Conservation (phyloP, 2,888 invertebrate species). For the Lysandra bellargus region DNA sequence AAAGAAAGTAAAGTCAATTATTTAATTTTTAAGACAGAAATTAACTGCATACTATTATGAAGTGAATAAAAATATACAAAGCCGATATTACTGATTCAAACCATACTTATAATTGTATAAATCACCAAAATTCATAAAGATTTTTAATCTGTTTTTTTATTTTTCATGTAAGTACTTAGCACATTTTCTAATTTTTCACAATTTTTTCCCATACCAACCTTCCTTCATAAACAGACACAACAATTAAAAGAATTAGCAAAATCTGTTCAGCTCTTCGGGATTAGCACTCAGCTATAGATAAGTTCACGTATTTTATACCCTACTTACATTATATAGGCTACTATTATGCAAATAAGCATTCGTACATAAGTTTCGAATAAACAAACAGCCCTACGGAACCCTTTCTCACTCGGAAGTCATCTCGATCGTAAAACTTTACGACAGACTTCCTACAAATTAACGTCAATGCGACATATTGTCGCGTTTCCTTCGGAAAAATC, state of each 20-base stretch:
- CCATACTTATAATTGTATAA: no score
- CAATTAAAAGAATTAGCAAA: neutral
- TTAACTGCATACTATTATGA: no score
- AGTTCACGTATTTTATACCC: neutral
- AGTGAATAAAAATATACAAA: no score
- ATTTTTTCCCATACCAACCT: neutral
- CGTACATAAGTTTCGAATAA: slow-evolving; percentile 31
- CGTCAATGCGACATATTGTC: slow-evolving; percentile 50
- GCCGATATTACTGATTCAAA: no score
- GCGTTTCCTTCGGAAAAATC: slow-evolving; percentile 11
- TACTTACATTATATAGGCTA: neutral
- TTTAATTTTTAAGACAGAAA: no score
- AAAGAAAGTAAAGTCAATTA: no score
- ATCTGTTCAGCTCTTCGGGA: neutral
- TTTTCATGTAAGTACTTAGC: no score
- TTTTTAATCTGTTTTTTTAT: no score
- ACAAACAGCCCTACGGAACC: slow-evolving; percentile 50
- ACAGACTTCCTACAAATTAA: slow-evolving; percentile 72
- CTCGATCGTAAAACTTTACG: slow-evolving; percentile 77
- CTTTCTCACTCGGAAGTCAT: slow-evolving; percentile 68
- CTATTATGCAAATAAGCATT: neutral
- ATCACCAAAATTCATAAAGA: no score
- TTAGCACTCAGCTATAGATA: neutral
- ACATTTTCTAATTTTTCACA: no score
- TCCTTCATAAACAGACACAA: neutral